A percentile compares a stretch with the other conserved stretches of the same genome.
These are phyloP conservation scores for Ryuthela nishihirai DNA, from an alignment of 2,888 invertebrate genomes.

Conservation along the genomic window DNA sequence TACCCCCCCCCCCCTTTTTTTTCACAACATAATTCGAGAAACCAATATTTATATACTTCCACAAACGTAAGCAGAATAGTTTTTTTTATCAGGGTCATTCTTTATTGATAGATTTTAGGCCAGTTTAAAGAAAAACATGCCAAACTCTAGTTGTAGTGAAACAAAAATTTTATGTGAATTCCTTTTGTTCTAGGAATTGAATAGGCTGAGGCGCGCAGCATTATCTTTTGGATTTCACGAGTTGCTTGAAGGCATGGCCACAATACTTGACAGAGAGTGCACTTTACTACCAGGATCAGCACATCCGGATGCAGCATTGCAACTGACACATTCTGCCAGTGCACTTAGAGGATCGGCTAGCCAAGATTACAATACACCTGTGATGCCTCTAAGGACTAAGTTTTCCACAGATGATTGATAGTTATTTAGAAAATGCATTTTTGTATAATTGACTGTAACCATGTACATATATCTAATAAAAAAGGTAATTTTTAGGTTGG, in stretches of 20 bases:
- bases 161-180: not conserved
- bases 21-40: no score
- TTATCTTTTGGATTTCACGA: conserved; percentile 87
- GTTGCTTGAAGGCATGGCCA: conserved; percentile 76
- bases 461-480: no score
- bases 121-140: no score
- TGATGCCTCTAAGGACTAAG: conserved; percentile 55
- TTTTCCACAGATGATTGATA: conserved; percentile 44
- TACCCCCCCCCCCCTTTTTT: no score
- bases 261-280: conserved; percentile 84
- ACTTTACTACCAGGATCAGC: conserved; percentile 68
- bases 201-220: conserved; percentile 82
- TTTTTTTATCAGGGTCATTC: no score
- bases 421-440: no score
- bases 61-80: no score
- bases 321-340: conserved; percentile 82
- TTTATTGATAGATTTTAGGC: no score
- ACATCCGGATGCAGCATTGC: conserved; percentile 81
- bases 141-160: no score
- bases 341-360: conserved; percentile 64
- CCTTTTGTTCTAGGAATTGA: conserved; percentile 64
- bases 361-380: conserved; percentile 55
- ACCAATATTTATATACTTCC: no score
- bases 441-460: no score
- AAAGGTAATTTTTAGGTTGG: no score